Evolutionary conservation across 1,140 invertebrate genomes (phyloP).

Genomic region (Capitella teleta): DNA sequence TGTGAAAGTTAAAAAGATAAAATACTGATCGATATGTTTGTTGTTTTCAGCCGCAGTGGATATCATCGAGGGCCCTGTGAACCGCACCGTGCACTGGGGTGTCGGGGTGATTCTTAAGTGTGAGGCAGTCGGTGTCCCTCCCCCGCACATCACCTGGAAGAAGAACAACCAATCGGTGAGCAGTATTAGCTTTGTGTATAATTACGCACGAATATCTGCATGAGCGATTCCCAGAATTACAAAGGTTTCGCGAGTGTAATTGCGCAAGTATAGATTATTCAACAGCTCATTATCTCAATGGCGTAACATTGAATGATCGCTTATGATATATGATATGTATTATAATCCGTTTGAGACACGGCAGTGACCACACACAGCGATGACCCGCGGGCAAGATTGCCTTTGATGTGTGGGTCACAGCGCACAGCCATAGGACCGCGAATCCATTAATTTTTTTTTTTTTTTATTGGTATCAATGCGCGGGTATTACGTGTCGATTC

Average conservation of each 20-base stretch:
- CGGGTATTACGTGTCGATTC: too few relatives aligned
- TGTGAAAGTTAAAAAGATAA: background rate
- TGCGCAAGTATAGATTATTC: background rate
- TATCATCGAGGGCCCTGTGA: slow-evolving; percentile 26
- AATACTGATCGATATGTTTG: background rate
- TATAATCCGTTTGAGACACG: background rate
- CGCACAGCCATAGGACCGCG: background rate
- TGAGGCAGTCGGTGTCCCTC: background rate
- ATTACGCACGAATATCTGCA: background rate
- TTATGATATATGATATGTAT: background rate
- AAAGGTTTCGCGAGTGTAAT: background rate
- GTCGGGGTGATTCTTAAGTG: slow-evolving; percentile 19
- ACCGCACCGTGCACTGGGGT: slow-evolving; percentile 28
- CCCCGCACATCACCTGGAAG: slow-evolving; percentile 12
- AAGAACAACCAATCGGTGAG: slow-evolving; percentile 23
- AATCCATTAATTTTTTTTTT: background rate
- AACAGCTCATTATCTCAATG: background rate
- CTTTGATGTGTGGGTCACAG: background rate
- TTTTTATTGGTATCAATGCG: too few relatives aligned
- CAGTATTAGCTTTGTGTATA: background rate
- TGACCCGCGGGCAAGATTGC: too few relatives aligned
- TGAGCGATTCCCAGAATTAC: background rate
- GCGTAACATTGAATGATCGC: background rate
- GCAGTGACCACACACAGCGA: too few relatives aligned
- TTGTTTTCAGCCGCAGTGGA: slow-evolving; percentile 22